Evolutionary conservation across 2,888 invertebrate species (phyloP).

Genomic region (Julus scanicus): DNA sequence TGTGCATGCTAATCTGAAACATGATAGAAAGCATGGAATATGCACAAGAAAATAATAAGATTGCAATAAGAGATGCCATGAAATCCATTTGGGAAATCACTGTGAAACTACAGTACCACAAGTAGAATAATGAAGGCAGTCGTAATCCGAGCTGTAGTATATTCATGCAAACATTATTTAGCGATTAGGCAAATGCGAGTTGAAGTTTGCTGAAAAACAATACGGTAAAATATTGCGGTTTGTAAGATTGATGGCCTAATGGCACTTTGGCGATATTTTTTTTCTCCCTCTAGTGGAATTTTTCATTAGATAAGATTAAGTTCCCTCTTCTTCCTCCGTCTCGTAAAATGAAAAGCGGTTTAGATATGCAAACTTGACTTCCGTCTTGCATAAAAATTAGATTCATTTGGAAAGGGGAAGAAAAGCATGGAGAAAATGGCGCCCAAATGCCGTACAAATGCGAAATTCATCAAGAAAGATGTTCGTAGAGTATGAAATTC

Average conservation of each 20-base stretch:
- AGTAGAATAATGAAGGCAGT: neutral
- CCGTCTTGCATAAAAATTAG: slow-evolving; percentile 36
- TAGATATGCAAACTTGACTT: slow-evolving; percentile 30
- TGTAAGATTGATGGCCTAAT: slow-evolving; percentile 17
- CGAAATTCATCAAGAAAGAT: slow-evolving; percentile 25
- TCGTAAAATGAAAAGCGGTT: slow-evolving; percentile 11
- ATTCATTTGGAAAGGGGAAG: slow-evolving; percentile 28
- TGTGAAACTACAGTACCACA: neutral
- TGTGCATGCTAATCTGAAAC: neutral
- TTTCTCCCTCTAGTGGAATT: neutral
- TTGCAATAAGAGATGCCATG: neutral
- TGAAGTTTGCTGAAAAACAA: slow-evolving; percentile 32
- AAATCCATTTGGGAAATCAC: slow-evolving; percentile 14
- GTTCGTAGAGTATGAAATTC: neutral
- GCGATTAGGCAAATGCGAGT: slow-evolving; percentile 39
- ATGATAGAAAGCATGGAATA: slow-evolving; percentile 5
- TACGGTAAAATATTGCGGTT: slow-evolving; percentile 30
- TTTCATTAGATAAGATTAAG: slow-evolving; percentile 39
- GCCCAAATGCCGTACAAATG: slow-evolving; percentile 16
- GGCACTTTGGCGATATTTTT: slow-evolving; percentile 22
- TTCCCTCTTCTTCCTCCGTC: slow-evolving; percentile 3
- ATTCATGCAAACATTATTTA: slow-evolving; percentile 27
- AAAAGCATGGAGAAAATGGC: slow-evolving; percentile 17
- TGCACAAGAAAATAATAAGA: neutral
- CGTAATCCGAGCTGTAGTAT: neutral